A percentile compares a stretch with the other conserved stretches of the same genome.
Conservation (phyloP, 2,888 invertebrate genomes). For the Geophilus truncorum region DNA sequence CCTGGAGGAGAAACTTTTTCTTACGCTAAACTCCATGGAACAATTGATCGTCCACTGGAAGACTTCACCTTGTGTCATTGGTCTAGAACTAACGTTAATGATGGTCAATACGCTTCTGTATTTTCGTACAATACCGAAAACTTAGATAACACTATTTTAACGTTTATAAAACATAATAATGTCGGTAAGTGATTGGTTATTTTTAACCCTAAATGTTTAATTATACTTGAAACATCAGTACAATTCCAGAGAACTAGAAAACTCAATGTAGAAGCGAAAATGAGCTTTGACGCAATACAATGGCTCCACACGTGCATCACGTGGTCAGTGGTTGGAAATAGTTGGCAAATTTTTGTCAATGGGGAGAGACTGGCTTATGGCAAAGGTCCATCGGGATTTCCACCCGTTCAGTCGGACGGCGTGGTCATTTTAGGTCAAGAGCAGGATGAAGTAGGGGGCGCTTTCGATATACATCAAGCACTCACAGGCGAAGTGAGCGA, state of each 20-base stretch:
- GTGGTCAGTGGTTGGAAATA: background rate
- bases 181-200: background rate
- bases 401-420: background rate
- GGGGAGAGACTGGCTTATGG: background rate
- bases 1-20: background rate
- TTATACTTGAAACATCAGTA: background rate
- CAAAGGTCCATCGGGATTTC: background rate
- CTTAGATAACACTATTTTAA: background rate
- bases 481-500: background rate
- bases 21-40: background rate
- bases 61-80: background rate
- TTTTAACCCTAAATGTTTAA: background rate
- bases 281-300: background rate
- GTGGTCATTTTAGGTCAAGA: background rate
- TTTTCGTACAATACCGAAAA: background rate
- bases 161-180: background rate
- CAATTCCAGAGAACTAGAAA: background rate
- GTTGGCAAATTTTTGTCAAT: background rate
- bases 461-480: background rate
- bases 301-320: background rate
- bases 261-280: background rate
- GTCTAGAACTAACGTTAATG: background rate
- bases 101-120: background rate
- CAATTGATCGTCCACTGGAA: background rate
- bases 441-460: background rate